These are phyloP conservation scores for Brachypalpus laphriformis DNA, from an alignment of 2,888 invertebrate species.

Conservation along the genomic window DNA sequence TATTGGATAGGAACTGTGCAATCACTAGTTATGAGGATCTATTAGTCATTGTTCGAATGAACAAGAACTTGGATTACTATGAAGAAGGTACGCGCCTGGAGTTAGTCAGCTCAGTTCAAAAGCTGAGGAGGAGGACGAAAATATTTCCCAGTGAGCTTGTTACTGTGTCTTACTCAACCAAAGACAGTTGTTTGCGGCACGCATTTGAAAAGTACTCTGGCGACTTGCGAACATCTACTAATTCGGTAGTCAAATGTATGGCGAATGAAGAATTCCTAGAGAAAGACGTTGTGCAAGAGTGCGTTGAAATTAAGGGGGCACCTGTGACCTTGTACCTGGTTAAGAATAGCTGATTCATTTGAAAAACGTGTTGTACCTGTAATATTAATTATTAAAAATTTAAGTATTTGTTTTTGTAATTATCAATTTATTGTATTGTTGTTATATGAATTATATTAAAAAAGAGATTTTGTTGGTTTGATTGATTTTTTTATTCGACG, in stretches of 20 bases:
- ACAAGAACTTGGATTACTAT: slow-evolving; percentile 84
- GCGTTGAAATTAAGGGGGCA: slow-evolving; percentile 18
- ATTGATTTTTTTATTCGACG: too few relatives aligned
- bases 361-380: too few relatives aligned
- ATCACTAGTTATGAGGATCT: slow-evolving; percentile 10
- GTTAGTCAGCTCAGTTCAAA: slow-evolving; percentile 96
- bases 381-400: too few relatives aligned
- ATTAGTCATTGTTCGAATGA: slow-evolving; percentile 94
- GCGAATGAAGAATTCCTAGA: neutral
- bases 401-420: too few relatives aligned
- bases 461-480: too few relatives aligned
- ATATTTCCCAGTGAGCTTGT: slow-evolving; percentile 94
- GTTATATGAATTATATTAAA: too few relatives aligned
- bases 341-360: neutral
- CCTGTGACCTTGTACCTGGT: slow-evolving; percentile 30
- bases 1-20: neutral
- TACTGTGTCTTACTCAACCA: slow-evolving; percentile 86
- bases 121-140: slow-evolving; percentile 94
- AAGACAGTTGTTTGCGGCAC: slow-evolving; percentile 8
- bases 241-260: slow-evolving; percentile 13
- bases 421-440: too few relatives aligned
- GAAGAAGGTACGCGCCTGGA: slow-evolving; percentile 97
- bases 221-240: neutral
- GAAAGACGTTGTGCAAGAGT: neutral
- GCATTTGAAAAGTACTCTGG: slow-evolving; percentile 25